These are phyloP conservation scores for Pilophorus perplexus DNA, from an alignment of 2,888 invertebrate genomes.

Conservation along the genomic window DNA sequence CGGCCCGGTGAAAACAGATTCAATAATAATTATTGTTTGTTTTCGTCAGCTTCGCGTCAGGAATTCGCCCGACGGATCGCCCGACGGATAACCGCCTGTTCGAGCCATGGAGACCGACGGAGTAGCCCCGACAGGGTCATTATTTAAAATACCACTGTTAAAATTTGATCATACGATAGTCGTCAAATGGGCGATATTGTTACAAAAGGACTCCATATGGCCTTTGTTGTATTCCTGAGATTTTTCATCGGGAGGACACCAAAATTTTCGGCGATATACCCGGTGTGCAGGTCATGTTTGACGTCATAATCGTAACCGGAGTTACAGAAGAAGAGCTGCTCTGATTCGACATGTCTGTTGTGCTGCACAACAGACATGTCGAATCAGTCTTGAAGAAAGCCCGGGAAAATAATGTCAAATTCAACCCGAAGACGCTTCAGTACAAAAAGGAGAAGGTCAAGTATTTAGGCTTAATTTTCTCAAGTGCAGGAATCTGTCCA, in stretches of 20 bases:
- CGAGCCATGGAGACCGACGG: no score
- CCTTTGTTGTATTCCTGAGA: constrained; percentile 34
- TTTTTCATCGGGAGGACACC: constrained; percentile 29
- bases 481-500: neutral
- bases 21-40: no score
- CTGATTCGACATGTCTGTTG: constrained; percentile 37
- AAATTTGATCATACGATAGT: no score
- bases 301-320: constrained; percentile 42
- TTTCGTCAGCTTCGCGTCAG: no score
- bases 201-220: constrained; percentile 41
- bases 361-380: neutral
- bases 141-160: no score
- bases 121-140: no score
- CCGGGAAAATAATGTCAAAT: constrained; percentile 15
- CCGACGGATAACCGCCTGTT: no score
- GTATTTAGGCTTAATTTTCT: neutral
- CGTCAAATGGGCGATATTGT: constrained; percentile 38
- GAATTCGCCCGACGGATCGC: no score
- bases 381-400: neutral
- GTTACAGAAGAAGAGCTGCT: constrained; percentile 36
- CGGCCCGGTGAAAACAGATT: no score
- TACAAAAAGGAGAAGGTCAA: neutral
- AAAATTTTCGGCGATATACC: constrained; percentile 40
- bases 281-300: constrained; percentile 38
- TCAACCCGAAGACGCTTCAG: neutral